Evolutionary conservation across 1,140 invertebrate genomes (phyloP).

Genomic region (Caenorhabditis remanei): DNA sequence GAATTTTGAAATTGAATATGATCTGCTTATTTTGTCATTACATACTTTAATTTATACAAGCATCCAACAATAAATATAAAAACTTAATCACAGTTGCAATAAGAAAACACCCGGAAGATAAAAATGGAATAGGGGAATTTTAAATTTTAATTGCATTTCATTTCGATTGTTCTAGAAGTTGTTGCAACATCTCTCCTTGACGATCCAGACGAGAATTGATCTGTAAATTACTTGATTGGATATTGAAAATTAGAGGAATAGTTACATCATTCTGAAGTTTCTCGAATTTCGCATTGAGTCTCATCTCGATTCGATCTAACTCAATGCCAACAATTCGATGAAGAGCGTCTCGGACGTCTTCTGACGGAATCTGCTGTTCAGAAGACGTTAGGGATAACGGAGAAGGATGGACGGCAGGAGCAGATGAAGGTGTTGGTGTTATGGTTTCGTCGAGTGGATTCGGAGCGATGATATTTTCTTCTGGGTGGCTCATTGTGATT

Average conservation of each 20-base stretch:
- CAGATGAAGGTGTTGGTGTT: not conserved
- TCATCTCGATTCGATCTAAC: slow-evolving; percentile 24
- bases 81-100: too few relatives aligned
- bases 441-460: not conserved
- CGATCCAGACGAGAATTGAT: not conserved
- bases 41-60: too few relatives aligned
- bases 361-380: too few relatives aligned
- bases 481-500: too few relatives aligned
- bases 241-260: not conserved
- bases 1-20: too few relatives aligned
- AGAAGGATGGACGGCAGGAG: too few relatives aligned
- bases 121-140: too few relatives aligned
- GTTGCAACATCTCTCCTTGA: not conserved
- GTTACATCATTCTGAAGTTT: not conserved
- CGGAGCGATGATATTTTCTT: too few relatives aligned
- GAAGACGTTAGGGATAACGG: too few relatives aligned
- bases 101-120: too few relatives aligned
- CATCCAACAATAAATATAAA: too few relatives aligned
- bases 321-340: slow-evolving; percentile 23
- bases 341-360: not conserved
- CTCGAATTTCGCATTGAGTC: not conserved
- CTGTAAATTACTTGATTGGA: not conserved
- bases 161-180: not conserved
- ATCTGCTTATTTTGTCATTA: too few relatives aligned
- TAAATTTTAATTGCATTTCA: not conserved